Percentiles rank a stretch among this genome's conserved stretches.
Conservation (phyloP, 1,140 invertebrate genomes). For the Yoshiicerus persimilis region DNA sequence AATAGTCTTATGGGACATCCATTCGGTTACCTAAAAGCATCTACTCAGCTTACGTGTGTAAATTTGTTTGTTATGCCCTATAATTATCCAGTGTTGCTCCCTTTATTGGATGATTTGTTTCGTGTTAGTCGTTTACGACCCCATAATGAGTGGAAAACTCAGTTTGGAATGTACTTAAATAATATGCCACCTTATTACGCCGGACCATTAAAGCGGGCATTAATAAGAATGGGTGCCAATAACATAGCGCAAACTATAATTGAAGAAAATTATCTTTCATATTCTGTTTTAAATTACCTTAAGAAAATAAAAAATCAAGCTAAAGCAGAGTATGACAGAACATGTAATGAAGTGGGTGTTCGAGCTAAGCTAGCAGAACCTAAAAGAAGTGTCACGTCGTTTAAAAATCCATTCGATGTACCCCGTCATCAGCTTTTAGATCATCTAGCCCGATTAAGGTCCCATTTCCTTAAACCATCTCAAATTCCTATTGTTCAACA, state of each 20-base stretch:
- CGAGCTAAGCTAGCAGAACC: slow-evolving; percentile 36
- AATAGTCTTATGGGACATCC: slow-evolving; percentile 83
- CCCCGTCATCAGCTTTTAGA: slow-evolving; percentile 83
- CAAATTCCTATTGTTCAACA: slow-evolving; percentile 46
- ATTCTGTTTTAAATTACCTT: slow-evolving; percentile 89
- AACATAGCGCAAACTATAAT: slow-evolving; percentile 80
- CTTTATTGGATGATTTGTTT: slow-evolving; percentile 90
- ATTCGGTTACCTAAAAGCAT: slow-evolving; percentile 98
- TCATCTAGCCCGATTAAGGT: slow-evolving; percentile 90
- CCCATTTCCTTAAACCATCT: slow-evolving; percentile 79
- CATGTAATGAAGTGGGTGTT: slow-evolving; percentile 73
- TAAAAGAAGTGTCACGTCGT: slow-evolving; percentile 67
- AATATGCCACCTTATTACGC: slow-evolving; percentile 97
- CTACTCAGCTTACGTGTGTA: slow-evolving; percentile 88
- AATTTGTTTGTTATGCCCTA: slow-evolving; percentile 98
- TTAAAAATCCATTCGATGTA: slow-evolving; percentile 95
- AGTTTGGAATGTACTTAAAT: slow-evolving; percentile 91
- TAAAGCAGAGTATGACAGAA: slow-evolving; percentile 89
- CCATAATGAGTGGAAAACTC: slow-evolving; percentile 81
- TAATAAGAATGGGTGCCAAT: slow-evolving; percentile 83
- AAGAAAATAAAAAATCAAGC: slow-evolving; percentile 95
- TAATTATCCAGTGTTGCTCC: slow-evolving; percentile 94
- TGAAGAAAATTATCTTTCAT: slow-evolving; percentile 91
- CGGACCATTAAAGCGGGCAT: slow-evolving; percentile 79
- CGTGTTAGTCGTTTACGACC: slow-evolving; percentile 86